Evolutionary conservation across 2,888 invertebrate species (phyloP), one percentile per base, ranked within the genome.

Genomic region (Mycalesis mineus): DNA sequence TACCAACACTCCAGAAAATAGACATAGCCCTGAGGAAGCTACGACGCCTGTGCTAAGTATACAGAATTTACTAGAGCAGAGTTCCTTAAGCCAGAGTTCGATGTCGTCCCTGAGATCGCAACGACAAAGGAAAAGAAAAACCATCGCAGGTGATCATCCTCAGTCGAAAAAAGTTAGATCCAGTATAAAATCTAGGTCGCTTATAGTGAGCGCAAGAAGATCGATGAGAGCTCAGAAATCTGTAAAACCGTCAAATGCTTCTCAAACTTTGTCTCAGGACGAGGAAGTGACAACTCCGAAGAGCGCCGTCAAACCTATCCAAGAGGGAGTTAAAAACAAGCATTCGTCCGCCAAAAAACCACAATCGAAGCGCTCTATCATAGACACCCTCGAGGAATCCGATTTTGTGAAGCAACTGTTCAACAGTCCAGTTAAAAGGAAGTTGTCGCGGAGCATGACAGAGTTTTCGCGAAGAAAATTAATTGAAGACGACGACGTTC

Each of bases 311-410:
- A 77, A 80, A 54, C 62, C 78, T 3, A 69, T 79, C 0, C 87
- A 73, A 1, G 88, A 88, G 54, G 75, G 74, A 0, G 85, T 90
- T 0, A 90, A 88, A 63, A 84, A 85, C 60, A 86, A 86, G 55
- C 88, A 88, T 58, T 79, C 90, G 0, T 86, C 90, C 0, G 89
- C 90, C 0, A 90, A 89, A 66, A 89, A 89, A 57, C 82, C 89
- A n/a, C 77, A 71, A 60, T 90, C 90, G 8, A 87, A 84, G 41
- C 83, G 88, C 6, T 80, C 84, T 1, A 78, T 90, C 2, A 90
- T 90, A 47, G 90, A 90, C 66, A 74, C 84, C 33, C 66, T 90
- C 8, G 75, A 87, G 64, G 80, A 80, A 14, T 88, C 88, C 0
- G 84, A 84, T 51, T 75, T 88, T 9, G 82, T 85, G 1, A 87